phyloP scores from a whole-genome alignment of 2,888 invertebrate genomes.

The Papilio gigon region DNA sequence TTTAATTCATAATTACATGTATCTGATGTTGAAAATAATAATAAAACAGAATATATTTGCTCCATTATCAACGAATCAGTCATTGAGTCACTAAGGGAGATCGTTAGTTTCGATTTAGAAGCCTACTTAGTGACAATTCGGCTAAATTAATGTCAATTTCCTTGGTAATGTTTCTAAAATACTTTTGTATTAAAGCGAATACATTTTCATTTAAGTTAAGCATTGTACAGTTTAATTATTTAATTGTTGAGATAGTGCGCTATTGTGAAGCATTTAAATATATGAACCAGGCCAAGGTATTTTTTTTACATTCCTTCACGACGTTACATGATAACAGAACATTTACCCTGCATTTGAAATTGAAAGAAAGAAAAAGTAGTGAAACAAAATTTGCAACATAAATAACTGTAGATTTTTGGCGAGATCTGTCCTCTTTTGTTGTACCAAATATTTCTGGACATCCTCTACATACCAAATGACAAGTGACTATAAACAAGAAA shows the following conservation, averaged over 20 bases:
- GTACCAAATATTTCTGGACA: background rate
- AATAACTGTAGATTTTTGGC: background rate
- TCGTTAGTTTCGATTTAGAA: too few species aligned
- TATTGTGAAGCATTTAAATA: slow-evolving; percentile 24
- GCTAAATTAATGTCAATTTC: too few species aligned
- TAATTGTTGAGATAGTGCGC: slow-evolving; percentile 13
- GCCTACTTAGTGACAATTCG: too few species aligned
- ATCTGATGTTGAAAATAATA: too few species aligned
- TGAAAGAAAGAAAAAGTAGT: background rate
- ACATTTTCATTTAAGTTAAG: background rate
- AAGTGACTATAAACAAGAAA: too few species aligned
- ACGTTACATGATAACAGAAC: slow-evolving; percentile 31
- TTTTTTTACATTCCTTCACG: slow-evolving; percentile 26
- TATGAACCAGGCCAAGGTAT: slow-evolving; percentile 38
- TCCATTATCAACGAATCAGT: too few species aligned
- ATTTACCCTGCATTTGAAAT: slow-evolving; percentile 11
- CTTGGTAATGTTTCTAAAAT: background rate
- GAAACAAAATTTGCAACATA: background rate
- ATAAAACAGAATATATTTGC: too few species aligned
- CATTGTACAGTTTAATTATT: slow-evolving; percentile 12
- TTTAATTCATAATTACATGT: too few species aligned
- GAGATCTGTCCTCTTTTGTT: background rate
- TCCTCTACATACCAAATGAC: too few species aligned
- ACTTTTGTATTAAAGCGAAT: background rate
- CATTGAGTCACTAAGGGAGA: too few species aligned